Evolutionary conservation across 1,140 invertebrate species (phyloP).

Genomic region (Adelges cooleyi): DNA sequence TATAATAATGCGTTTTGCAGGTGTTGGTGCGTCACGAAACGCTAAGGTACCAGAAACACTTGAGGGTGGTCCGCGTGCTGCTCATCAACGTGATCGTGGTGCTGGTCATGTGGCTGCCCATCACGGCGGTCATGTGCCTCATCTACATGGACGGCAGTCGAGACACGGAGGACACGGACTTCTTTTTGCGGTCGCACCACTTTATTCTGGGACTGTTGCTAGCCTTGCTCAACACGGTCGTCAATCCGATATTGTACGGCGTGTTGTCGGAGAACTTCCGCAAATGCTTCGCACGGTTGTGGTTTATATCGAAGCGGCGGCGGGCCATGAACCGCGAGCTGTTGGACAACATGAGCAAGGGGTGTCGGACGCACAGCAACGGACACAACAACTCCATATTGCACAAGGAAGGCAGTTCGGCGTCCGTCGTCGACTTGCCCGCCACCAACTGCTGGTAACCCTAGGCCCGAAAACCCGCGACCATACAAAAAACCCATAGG

Average conservation of each 20-base stretch:
- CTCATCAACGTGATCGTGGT: slow-evolving; percentile 47
- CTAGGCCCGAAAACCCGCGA: too few relatives aligned
- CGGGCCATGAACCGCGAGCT: slow-evolving; percentile 14
- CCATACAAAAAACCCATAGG: too few relatives aligned
- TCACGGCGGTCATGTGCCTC: slow-evolving; percentile 44
- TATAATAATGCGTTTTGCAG: slow-evolving; percentile 37
- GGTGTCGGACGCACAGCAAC: neutral
- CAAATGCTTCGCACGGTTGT: slow-evolving; percentile 42
- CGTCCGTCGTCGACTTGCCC: slow-evolving; percentile 18
- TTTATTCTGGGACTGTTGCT: slow-evolving; percentile 47
- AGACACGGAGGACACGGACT: slow-evolving; percentile 41
- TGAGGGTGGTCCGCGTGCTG: slow-evolving; percentile 45
- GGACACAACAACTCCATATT: neutral
- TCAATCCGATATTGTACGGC: slow-evolving; percentile 69
- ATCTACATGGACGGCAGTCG: slow-evolving; percentile 47
- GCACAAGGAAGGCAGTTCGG: neutral
- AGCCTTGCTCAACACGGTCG: slow-evolving; percentile 57
- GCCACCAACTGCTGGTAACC: neutral
- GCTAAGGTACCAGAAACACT: slow-evolving; percentile 44
- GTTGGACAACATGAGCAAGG: slow-evolving; percentile 18
- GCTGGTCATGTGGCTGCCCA: slow-evolving; percentile 49
- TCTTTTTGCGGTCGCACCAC: slow-evolving; percentile 44
- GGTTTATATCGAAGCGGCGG: slow-evolving; percentile 33
- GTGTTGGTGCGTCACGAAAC: slow-evolving; percentile 44
- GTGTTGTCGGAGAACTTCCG: slow-evolving; percentile 65